Conservation (phyloP, 2,888 invertebrate genomes). For the Papilio protenor region DNA sequence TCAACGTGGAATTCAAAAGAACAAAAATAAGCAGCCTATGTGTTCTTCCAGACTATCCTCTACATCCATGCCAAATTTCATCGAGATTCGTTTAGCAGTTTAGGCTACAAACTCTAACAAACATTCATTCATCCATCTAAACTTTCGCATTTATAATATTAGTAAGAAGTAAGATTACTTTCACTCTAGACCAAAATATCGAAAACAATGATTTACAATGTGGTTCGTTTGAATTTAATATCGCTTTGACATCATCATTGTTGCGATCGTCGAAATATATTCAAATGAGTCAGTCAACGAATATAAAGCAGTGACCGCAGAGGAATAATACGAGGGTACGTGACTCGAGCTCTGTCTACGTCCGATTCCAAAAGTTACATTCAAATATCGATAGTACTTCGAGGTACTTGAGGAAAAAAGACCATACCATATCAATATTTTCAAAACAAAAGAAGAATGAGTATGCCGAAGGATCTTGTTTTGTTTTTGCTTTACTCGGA, state of each 20-base stretch:
- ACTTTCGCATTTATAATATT: too few species aligned
- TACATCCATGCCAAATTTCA: too few species aligned
- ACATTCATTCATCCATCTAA: too few species aligned
- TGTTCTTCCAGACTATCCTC: too few species aligned
- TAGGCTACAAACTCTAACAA: too few species aligned
- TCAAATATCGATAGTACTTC: not conserved
- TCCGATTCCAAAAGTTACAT: conserved; percentile 1
- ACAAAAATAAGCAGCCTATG: too few species aligned
- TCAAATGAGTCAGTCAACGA: conserved; percentile 38
- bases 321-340: conserved; percentile 18
- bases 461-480: not conserved
- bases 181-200: not conserved
- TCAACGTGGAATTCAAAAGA: too few species aligned
- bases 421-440: not conserved
- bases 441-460: not conserved
- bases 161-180: too few species aligned
- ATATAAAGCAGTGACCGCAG: conserved; percentile 34
- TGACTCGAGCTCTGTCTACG: conserved; percentile 31
- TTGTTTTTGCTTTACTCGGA: not conserved
- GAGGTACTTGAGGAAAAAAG: not conserved
- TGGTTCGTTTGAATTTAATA: conserved; percentile 34
- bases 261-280: conserved; percentile 38
- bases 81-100: too few species aligned
- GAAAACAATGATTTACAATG: not conserved
- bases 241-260: conserved; percentile 26